A percentile compares a stretch with the other conserved stretches of the same genome.
Evolutionary conservation across 2,113 vertebrate species (phyloP).

Genomic region (Leptodactylus fuscus): DNA sequence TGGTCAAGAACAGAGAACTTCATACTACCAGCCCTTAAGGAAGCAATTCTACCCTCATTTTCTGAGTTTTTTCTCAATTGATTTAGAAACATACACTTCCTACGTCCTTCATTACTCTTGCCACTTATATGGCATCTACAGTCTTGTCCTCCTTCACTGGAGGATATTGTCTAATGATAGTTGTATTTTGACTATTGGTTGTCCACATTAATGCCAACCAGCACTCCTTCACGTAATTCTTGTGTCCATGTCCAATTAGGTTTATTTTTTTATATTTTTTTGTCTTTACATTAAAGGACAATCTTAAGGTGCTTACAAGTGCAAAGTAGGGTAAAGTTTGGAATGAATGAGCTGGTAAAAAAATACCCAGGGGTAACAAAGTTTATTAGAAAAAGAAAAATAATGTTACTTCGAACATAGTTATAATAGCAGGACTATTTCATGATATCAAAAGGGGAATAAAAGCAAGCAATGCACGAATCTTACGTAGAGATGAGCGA

Average conservation of each 20-base stretch:
- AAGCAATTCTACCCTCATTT: conserved; percentile 27
- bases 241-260: too few relatives aligned
- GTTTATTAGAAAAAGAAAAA: too few relatives aligned
- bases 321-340: too few relatives aligned
- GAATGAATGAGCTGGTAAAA: too few relatives aligned
- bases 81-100: not conserved
- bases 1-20: conserved; percentile 17
- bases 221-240: not conserved
- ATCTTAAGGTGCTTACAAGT: too few relatives aligned
- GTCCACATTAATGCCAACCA: not conserved
- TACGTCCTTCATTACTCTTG: not conserved
- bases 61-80: conserved; percentile 4
- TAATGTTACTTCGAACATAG: too few relatives aligned
- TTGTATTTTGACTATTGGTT: not conserved
- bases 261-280: too few relatives aligned
- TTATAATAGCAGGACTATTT: too few relatives aligned
- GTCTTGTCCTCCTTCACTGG: not conserved
- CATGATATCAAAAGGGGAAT: too few relatives aligned
- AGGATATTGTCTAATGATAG: not conserved
- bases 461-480: too few relatives aligned
- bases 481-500: too few relatives aligned
- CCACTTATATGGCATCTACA: not conserved
- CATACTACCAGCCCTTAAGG: not conserved
- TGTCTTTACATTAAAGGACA: not conserved
- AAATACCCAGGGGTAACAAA: too few relatives aligned